These are phyloP conservation scores for Diarsia mendica DNA, from an alignment of 2,888 invertebrate species.

Conservation along the genomic window DNA sequence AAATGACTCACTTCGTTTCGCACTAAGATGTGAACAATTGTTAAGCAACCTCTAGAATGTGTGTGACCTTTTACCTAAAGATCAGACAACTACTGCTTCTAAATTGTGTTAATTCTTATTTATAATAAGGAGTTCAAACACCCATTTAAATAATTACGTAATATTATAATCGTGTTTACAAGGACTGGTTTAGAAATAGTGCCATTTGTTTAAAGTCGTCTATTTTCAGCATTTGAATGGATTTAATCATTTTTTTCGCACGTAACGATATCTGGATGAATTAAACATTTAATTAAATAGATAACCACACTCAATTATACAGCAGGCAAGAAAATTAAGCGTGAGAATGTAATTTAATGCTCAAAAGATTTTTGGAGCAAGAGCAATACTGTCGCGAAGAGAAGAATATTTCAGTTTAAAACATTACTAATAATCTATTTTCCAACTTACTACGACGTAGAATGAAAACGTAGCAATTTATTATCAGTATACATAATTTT, in stretches of 20 bases:
- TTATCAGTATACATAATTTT: constrained; percentile 15
- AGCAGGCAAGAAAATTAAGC: not conserved
- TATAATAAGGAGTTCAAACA: constrained; percentile 29
- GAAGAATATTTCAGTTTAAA: not conserved
- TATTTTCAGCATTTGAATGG: constrained; percentile 7
- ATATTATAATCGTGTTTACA: constrained; percentile 8
- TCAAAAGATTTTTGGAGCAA: not conserved
- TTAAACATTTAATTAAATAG: not conserved
- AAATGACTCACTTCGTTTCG: constrained; percentile 35
- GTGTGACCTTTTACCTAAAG: constrained; percentile 15
- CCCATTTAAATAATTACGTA: constrained; percentile 46
- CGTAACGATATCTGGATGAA: not conserved
- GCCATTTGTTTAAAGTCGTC: not conserved
- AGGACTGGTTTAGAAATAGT: constrained; percentile 16
- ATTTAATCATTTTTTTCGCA: constrained; percentile 3
- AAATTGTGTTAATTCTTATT: constrained; percentile 13
- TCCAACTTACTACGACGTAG: not conserved
- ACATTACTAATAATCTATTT: not conserved
- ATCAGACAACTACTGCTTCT: constrained; percentile 2
- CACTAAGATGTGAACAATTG: not conserved
- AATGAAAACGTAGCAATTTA: constrained; percentile 8
- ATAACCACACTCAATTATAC: not conserved
- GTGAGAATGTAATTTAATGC: constrained; percentile 7
- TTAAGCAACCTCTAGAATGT: not conserved
- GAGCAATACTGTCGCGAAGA: not conserved